A percentile compares a stretch with the other conserved stretches of the same genome.
phyloP scores from a whole-genome alignment of 2,888 invertebrate species.

The Coenonympha glycerion region DNA sequence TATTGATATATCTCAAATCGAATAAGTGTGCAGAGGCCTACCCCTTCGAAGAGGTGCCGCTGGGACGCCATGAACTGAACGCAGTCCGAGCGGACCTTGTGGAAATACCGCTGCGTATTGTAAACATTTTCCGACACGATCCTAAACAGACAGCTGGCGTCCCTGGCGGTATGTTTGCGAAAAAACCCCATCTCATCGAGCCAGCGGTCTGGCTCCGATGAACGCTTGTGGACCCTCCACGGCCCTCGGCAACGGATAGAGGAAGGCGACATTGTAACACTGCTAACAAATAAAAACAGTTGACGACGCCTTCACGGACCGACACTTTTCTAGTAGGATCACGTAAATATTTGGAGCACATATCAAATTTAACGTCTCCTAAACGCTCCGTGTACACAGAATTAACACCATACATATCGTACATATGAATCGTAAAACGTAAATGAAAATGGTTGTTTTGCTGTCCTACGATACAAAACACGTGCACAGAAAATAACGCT shows the following conservation, averaged over 20 bases:
- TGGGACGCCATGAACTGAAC: conserved; percentile 82
- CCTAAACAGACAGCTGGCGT: conserved; percentile 91
- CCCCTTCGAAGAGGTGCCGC: conserved; percentile 79
- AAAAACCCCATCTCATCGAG: conserved; percentile 86
- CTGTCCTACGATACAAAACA: conserved; percentile 64
- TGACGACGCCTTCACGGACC: conserved; percentile 46
- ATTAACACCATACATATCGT: conserved; percentile 61
- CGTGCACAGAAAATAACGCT: conserved; percentile 57
- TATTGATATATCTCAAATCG: conserved; percentile 16
- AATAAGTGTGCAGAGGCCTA: conserved; percentile 41
- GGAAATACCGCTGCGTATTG: conserved; percentile 82
- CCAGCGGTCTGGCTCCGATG: conserved; percentile 81
- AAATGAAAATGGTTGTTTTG: conserved; percentile 73
- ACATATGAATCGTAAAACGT: conserved; percentile 61
- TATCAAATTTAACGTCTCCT: not conserved
- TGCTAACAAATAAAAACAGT: conserved; percentile 71
- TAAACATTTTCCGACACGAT: conserved; percentile 90
- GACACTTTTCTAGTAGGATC: conserved; percentile 9
- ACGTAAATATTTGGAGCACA: conserved; percentile 2
- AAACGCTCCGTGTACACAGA: conserved; percentile 6
- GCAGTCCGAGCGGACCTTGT: conserved; percentile 83
- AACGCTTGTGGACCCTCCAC: conserved; percentile 68
- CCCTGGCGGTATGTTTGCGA: conserved; percentile 91
- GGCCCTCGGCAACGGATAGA: conserved; percentile 68
- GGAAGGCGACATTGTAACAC: conserved; percentile 62